Percentiles rank a stretch among this genome's conserved stretches.
Evolutionary conservation across 92 coral and sea anemone species (phyloP).

Genomic region (Epizoanthus rinbou): DNA sequence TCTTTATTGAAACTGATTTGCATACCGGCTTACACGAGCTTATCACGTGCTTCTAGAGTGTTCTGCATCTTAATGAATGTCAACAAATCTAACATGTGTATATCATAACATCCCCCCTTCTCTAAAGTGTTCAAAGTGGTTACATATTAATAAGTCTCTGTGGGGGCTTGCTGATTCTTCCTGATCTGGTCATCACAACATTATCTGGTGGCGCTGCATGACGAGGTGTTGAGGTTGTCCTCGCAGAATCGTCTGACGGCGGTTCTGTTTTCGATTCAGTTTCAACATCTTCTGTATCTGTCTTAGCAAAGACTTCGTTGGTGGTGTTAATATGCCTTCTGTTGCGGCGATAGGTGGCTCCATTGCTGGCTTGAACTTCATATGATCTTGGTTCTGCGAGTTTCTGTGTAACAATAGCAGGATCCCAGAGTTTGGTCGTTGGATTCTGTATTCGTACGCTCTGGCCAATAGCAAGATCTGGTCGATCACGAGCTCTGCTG

Average conservation of each 20-base stretch:
- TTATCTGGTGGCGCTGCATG: slow-evolving; percentile 35
- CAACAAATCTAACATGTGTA: slow-evolving; percentile 38
- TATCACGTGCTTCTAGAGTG: slow-evolving; percentile 38
- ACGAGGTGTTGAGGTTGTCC: slow-evolving; percentile 33
- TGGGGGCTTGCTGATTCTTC: slow-evolving; percentile 35
- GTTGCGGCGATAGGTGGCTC: slow-evolving; percentile 32
- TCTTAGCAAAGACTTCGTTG: slow-evolving; percentile 34
- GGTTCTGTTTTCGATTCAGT: slow-evolving; percentile 34
- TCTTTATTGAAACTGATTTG: slow-evolving; percentile 25
- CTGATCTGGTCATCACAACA: slow-evolving; percentile 33
- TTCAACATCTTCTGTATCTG: slow-evolving; percentile 33
- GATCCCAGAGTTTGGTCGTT: slow-evolving; percentile 27
- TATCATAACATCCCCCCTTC: slow-evolving; percentile 36
- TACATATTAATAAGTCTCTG: slow-evolving; percentile 29
- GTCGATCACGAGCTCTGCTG: slow-evolving; percentile 28
- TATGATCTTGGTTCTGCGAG: slow-evolving; percentile 34
- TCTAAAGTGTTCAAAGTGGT: slow-evolving; percentile 31
- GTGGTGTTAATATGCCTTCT: slow-evolving; percentile 34
- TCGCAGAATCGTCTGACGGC: slow-evolving; percentile 34
- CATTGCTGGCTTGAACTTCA: slow-evolving; percentile 34
- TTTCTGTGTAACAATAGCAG: slow-evolving; percentile 28
- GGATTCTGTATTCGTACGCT: slow-evolving; percentile 26
- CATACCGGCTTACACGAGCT: slow-evolving; percentile 41
- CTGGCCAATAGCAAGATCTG: slow-evolving; percentile 27
- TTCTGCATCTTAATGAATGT: slow-evolving; percentile 38